Conservation (phyloP, 2,113 vertebrate species). For the Cyprinodon tularosa region DNA sequence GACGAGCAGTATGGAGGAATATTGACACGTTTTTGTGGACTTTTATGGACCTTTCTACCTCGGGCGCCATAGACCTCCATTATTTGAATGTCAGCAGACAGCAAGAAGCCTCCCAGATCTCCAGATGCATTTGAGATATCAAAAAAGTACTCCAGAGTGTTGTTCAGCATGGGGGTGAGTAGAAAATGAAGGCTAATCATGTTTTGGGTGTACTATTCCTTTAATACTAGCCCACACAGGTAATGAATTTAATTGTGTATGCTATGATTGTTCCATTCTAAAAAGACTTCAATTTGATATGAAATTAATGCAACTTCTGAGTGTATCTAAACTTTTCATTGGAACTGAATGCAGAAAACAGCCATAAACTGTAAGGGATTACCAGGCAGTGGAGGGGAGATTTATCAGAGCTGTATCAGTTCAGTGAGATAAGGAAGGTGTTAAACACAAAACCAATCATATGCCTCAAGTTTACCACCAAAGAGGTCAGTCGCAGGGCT, state of each 20-base stretch:
- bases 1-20: too few species aligned
- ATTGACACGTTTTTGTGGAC: too few species aligned
- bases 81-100: too few species aligned
- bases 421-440: conserved; percentile 9
- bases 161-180: too few species aligned
- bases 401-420: conserved; percentile 6
- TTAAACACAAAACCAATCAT: conserved; percentile 42
- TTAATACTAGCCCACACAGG: too few species aligned
- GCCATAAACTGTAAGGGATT: not conserved
- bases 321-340: not conserved
- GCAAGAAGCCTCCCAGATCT: too few species aligned
- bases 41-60: too few species aligned
- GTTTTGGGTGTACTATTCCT: too few species aligned
- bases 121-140: too few species aligned
- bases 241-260: not conserved
- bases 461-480: conserved; percentile 87
- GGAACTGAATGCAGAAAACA: conserved; percentile 17
- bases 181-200: too few species aligned
- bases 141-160: too few species aligned
- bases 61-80: too few species aligned
- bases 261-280: not conserved
- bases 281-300: not conserved
- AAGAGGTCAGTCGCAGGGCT: conserved; percentile 93
- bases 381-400: not conserved
- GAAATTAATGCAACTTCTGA: not conserved